phyloP scores from a whole-genome alignment of 2,797 vertebrate genomes.

The Columba guinea region DNA sequence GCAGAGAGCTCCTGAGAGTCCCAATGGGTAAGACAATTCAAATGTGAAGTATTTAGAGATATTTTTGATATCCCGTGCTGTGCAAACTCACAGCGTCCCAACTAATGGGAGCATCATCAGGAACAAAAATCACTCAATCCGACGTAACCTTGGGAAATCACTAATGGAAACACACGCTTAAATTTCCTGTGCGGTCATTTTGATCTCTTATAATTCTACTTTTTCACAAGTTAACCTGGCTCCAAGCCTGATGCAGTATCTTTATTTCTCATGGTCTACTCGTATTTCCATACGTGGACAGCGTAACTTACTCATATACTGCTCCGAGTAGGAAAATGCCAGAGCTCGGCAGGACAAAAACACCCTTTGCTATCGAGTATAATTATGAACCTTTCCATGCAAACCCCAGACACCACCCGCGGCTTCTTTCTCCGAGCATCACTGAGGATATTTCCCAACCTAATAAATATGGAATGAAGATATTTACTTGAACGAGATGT shows the following conservation, averaged over 20 bases:
- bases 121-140: neutral
- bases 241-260: neutral
- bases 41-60: neutral
- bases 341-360: neutral
- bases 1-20: neutral
- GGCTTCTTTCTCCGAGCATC: neutral
- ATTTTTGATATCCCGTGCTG: neutral
- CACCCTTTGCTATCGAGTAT: neutral
- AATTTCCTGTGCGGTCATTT: neutral
- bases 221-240: neutral
- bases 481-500: slow-evolving; percentile 92
- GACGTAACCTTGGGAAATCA: neutral
- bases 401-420: neutral
- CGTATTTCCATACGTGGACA: neutral
- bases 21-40: fast-evolving
- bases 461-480: neutral
- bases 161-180: neutral
- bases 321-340: neutral
- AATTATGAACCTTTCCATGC: neutral
- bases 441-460: neutral
- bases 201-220: neutral
- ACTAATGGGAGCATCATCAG: too few relatives aligned
- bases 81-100: neutral
- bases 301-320: neutral
- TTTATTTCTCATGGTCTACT: neutral